phyloP scores from a whole-genome alignment of 2,888 invertebrate genomes.

The Coelinius sp. region DNA sequence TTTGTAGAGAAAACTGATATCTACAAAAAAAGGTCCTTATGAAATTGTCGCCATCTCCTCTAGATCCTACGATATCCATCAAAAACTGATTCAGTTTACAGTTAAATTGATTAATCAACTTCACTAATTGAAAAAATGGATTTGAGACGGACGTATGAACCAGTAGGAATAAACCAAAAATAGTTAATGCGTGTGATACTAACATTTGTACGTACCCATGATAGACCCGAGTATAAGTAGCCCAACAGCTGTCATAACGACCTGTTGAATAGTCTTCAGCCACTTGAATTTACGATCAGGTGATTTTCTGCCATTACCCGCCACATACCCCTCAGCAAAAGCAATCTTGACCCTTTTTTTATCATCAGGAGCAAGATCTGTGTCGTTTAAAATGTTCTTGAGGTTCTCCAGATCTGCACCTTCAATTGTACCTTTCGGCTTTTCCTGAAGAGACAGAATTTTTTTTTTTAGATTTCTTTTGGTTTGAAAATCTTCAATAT shows the following conservation, averaged over 20 bases:
- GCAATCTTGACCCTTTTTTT: slow-evolving; percentile 87
- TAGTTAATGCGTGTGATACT: slow-evolving; percentile 50
- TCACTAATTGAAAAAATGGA: neutral
- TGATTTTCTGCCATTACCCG: slow-evolving; percentile 74
- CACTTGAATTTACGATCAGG: slow-evolving; percentile 70
- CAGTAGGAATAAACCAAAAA: slow-evolving; percentile 17
- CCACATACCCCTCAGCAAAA: slow-evolving; percentile 91
- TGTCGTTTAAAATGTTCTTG: slow-evolving; percentile 73
- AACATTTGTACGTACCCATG: slow-evolving; percentile 69
- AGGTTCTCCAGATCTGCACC: slow-evolving; percentile 71
- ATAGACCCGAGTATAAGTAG: slow-evolving; percentile 80
- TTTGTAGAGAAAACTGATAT: too few species aligned
- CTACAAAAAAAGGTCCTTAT: too few species aligned
- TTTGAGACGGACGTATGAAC: neutral
- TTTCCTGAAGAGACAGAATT: slow-evolving; percentile 41
- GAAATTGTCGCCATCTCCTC: too few species aligned
- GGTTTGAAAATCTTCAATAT: neutral
- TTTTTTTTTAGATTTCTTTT: neutral
- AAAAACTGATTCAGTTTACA: too few species aligned
- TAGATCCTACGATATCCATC: too few species aligned
- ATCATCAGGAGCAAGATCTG: slow-evolving; percentile 73
- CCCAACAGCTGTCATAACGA: slow-evolving; percentile 74
- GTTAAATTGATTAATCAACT: too few species aligned
- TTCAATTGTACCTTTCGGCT: slow-evolving; percentile 46
- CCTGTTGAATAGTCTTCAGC: slow-evolving; percentile 82